phyloP scores from a whole-genome alignment of 2,113 vertebrate species.

The Charadrius vociferus region DNA sequence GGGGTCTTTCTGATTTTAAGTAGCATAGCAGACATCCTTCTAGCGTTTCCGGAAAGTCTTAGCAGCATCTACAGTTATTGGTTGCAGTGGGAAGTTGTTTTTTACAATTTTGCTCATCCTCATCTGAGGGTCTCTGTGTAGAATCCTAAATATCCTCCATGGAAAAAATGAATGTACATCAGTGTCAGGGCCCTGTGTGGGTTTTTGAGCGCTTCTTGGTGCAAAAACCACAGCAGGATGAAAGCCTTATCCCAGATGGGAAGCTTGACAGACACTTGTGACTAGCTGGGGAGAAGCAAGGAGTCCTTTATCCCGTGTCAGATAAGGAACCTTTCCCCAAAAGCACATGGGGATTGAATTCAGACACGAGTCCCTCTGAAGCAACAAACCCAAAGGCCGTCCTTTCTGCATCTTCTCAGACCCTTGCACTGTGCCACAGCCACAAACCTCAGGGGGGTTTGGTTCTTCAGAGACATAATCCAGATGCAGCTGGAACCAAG shows the following conservation, averaged over 20 bases:
- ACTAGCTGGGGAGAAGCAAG: background rate
- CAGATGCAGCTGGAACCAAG: background rate
- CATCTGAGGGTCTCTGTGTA: background rate
- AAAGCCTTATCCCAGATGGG: rapidly evolving
- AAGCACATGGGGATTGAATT: background rate
- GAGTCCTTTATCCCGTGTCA: background rate
- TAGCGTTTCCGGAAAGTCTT: background rate
- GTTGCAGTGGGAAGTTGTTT: background rate
- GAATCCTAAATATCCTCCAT: background rate
- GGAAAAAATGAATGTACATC: background rate
- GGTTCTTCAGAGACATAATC: background rate
- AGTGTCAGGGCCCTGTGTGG: background rate
- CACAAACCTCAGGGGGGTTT: background rate
- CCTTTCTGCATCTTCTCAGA: background rate
- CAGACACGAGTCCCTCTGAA: background rate
- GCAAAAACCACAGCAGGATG: background rate
- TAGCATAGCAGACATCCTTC: background rate
- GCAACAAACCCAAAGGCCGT: background rate
- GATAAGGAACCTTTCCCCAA: background rate
- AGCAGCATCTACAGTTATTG: background rate
- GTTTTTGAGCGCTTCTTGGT: background rate
- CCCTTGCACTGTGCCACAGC: background rate
- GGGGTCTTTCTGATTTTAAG: background rate
- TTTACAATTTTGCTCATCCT: background rate
- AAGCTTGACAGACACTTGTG: background rate